Evolutionary conservation across 2,113 vertebrate genomes (phyloP), one percentile per base, ranked within the genome.

Genomic region (Ameiurus melas): DNA sequence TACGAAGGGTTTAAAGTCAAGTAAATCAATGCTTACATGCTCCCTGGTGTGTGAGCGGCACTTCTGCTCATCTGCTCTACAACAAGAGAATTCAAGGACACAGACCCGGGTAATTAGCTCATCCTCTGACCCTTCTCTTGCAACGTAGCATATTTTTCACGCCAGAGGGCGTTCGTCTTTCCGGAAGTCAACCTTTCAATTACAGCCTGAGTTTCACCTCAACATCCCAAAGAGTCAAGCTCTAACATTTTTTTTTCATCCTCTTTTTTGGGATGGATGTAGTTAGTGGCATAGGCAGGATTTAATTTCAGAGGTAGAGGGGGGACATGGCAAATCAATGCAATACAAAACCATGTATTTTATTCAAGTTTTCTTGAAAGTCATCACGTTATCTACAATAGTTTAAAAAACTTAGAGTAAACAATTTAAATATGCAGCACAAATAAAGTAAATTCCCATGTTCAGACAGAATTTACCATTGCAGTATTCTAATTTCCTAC

Each of bases 161-260:
- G 43, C 68, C 53, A 86, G 30, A 87, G 77, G 47, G 83, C 85
- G 36, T 87, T 84, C 55, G 81, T 86, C 85, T 71, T 58, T 70
- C 62, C 68, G 55, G 51, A 85, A 81, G 83, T 83, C 77, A 64
- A 89, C 90, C 86, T 80, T 85, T 77, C 82, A 87, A 87, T 89
- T 90, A 87, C 68, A 78, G 77, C 43, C 25, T 33, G 78, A 77
- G 43, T 33, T 78, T 43, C 89, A 87, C 86, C 75, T 81, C 84
- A 71, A 39, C 73, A 51, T 82, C 1, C 66, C n/a, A 7, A 68
- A 55, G 64, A 33, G 27, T 20, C 25, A 25, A 84, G 62, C 43
- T 84, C 17, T 84, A 43, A 27, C 83, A 51, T 16, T 30, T 14
- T n/a, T n/a, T 22, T 73, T 51, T 36, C 62, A 30, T 22, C 2